Conservation (phyloP, 2,113 vertebrate species). For the Rhinolophus sinicus region DNA sequence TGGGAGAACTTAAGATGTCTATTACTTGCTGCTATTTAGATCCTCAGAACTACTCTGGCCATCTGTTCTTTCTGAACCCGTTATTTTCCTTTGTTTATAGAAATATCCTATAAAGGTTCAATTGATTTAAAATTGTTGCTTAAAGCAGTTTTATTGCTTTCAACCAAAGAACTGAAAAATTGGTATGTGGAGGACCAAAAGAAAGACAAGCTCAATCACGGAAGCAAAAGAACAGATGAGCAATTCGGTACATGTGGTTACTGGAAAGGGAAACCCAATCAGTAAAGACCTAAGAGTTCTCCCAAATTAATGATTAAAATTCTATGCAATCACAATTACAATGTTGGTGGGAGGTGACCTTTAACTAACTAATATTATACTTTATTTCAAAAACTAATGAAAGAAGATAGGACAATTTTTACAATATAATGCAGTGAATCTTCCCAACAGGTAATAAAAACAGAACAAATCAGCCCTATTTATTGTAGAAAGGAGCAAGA, state of each 20-base stretch:
- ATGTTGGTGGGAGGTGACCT: neutral
- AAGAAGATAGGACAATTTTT: neutral
- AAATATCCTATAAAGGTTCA: neutral
- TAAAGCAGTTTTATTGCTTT: conserved; percentile 25
- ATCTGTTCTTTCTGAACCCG: neutral
- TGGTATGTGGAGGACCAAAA: neutral
- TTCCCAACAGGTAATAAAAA: neutral
- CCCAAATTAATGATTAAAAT: neutral
- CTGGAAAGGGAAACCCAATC: neutral
- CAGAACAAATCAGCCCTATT: neutral
- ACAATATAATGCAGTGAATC: neutral
- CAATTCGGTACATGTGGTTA: neutral
- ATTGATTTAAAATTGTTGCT: conserved; percentile 47
- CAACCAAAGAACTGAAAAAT: neutral
- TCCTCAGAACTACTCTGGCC: neutral
- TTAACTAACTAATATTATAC: neutral
- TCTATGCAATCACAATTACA: neutral
- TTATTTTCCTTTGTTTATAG: conserved; percentile 34
- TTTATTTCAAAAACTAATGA: conserved; percentile 20
- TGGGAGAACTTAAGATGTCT: neutral
- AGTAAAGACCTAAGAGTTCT: neutral
- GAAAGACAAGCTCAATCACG: neutral
- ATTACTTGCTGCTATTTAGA: neutral
- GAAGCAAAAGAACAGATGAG: neutral
- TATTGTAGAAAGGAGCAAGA: neutral